Conservation (phyloP, 2,888 invertebrate genomes). For the Meloe dianella region DNA sequence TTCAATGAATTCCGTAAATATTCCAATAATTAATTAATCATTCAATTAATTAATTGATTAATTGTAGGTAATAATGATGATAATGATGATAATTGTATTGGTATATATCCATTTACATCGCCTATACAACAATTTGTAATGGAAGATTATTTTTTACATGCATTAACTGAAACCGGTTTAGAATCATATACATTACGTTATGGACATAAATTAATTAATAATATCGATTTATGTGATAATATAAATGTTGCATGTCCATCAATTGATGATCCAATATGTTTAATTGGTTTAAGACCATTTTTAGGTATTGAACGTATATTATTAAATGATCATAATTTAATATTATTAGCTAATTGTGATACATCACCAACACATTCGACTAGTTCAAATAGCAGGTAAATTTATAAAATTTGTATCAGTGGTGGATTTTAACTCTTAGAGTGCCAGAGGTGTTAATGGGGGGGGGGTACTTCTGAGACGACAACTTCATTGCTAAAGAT, state of each 20-base stretch:
- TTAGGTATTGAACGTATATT: conserved; percentile 66
- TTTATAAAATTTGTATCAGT: not conserved
- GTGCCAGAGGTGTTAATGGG: no score
- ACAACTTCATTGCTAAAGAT: no score
- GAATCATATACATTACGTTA: conserved; percentile 76
- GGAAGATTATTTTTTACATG: conserved; percentile 74
- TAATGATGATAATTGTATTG: conserved; percentile 62
- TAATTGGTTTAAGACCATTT: conserved; percentile 73
- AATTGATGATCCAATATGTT: conserved; percentile 67
- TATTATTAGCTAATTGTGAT: conserved; percentile 66
- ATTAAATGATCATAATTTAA: conserved; percentile 61
- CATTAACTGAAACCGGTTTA: conserved; percentile 75
- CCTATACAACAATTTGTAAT: conserved; percentile 70
- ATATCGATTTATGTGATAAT: conserved; percentile 59
- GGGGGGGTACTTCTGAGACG: no score
- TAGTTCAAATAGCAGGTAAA: conserved; percentile 54
- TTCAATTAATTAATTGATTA: not conserved
- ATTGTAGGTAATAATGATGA: conserved; percentile 16
- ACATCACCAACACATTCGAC: conserved; percentile 62
- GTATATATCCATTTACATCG: conserved; percentile 75
- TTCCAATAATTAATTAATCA: not conserved
- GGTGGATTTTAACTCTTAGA: no score
- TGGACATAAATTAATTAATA: conserved; percentile 66
- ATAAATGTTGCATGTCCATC: conserved; percentile 63
- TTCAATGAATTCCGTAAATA: conserved; percentile 62